Evolutionary conservation across 2,113 vertebrate genomes (phyloP).

Genomic region (Actinemys pallida): DNA sequence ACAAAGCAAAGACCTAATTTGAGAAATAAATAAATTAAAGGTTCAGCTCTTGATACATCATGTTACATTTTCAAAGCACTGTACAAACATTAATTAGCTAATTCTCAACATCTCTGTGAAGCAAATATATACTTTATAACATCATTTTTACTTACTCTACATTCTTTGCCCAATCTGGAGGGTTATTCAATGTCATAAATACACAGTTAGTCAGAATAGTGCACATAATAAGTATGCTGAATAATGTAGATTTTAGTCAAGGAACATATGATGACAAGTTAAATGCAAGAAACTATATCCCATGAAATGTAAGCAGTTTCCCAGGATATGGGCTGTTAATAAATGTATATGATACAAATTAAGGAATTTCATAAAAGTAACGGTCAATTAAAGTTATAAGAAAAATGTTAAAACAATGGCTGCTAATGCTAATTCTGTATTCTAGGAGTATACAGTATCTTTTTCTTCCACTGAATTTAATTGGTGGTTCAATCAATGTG

Average conservation of each 20-base stretch:
- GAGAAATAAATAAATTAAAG: neutral
- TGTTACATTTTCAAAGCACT: neutral
- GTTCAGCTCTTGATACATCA: neutral
- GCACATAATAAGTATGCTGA: conserved; percentile 94
- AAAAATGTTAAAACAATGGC: neutral
- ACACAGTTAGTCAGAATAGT: conserved; percentile 97
- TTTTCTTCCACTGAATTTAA: neutral
- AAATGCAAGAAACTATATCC: neutral
- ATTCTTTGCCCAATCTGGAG: conserved; percentile 86
- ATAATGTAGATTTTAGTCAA: conserved; percentile 88
- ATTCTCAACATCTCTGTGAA: neutral
- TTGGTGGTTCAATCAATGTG: neutral
- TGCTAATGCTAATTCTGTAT: neutral
- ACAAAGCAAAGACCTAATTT: neutral
- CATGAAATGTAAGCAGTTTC: neutral
- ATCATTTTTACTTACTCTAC: conserved; percentile 90
- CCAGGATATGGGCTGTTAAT: neutral
- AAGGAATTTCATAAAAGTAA: neutral
- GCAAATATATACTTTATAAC: neutral
- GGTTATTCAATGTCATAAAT: conserved; percentile 87
- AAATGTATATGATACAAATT: neutral
- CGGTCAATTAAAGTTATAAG: neutral
- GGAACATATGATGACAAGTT: conserved; percentile 67
- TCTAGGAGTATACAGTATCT: neutral
- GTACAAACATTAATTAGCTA: neutral